Base-by-base conservation (phyloP, 2,888 invertebrate genomes). In the Heteromyza rotundicornis region DNA sequence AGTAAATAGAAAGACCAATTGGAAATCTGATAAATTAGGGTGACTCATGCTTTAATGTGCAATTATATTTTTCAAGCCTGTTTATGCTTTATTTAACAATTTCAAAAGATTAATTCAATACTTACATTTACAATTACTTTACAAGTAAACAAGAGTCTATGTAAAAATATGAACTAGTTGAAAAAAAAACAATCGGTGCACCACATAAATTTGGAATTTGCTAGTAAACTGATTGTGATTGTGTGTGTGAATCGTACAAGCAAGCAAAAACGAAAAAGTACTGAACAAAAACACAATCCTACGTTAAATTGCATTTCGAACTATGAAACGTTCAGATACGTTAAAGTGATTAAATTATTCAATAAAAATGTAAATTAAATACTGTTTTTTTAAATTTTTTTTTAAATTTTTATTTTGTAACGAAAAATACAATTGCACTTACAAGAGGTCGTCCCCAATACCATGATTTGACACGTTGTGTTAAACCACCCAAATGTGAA, bases 391-490 rank as follows among this genome's bases (percentile, higher is more conserved):
- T 65, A 67, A 59, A 50, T 59, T 60, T 44, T 64, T 59, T 57
- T 61, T 64, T 53, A 47, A 55, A 12, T 61, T 59, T 53, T 53
- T 60, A 62, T 69, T 71, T 67, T 67, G 57, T 67, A 74, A 79
- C 75, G 77, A 77, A 80, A 79, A 80, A 80, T 80, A 82, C 80
- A 81, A 81, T 82, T 83, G 82, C 88, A 94, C 94, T 94, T 94
- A 94, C 94, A 89, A 94, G 92, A 91, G 94, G 94, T 90, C 93
- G 90, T 89, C 94, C 94, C 94, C 94, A 94, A 91, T 94, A 94
- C 94, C 94, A 94, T 88, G 94, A 94, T 89, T 94, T 94, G 88
- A 94, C 93, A 90, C 92, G 93, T 90, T 94, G 93, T 88, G 94
- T 94, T 90, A 93, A 92, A 89, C 94, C 94, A 89, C 93, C 94